phyloP scores from a whole-genome alignment of 2,797 vertebrate genomes.

The Helarctos malayanus region DNA sequence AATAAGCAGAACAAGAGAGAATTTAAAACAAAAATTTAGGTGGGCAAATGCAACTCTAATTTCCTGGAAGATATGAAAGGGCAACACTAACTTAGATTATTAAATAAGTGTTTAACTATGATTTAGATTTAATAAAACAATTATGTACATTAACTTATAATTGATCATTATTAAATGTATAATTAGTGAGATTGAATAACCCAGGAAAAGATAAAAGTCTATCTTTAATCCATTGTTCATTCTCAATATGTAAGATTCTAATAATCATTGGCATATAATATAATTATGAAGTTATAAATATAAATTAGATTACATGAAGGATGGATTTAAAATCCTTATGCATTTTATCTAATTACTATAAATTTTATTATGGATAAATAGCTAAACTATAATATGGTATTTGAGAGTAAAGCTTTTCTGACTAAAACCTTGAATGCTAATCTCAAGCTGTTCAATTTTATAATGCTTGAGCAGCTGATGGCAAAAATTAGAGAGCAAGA shows the following conservation, averaged over 20 bases:
- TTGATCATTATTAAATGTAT: slow-evolving; percentile 84
- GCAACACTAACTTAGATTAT: slow-evolving; percentile 74
- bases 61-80: slow-evolving; percentile 67
- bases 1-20: neutral
- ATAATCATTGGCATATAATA: slow-evolving; percentile 76
- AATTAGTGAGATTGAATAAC: slow-evolving; percentile 83
- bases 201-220: slow-evolving; percentile 81
- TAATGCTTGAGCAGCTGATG: neutral
- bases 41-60: slow-evolving; percentile 61
- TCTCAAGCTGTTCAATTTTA: slow-evolving; percentile 64
- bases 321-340: slow-evolving; percentile 69
- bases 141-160: slow-evolving; percentile 82
- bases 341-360: slow-evolving; percentile 80
- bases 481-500: slow-evolving; percentile 30
- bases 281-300: slow-evolving; percentile 84
- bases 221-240: slow-evolving; percentile 76
- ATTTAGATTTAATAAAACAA: slow-evolving; percentile 84
- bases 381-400: slow-evolving; percentile 68
- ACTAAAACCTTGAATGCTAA: slow-evolving; percentile 57
- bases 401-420: slow-evolving; percentile 55
- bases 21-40: slow-evolving; percentile 61
- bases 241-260: slow-evolving; percentile 67
- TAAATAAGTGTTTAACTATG: slow-evolving; percentile 81
- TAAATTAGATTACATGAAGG: slow-evolving; percentile 82
- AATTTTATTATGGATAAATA: slow-evolving; percentile 83